A percentile compares a stretch with the other conserved stretches of the same genome.
phyloP scores from a whole-genome alignment of 2,797 vertebrate species.

The Coranthus polyacanthus region DNA sequence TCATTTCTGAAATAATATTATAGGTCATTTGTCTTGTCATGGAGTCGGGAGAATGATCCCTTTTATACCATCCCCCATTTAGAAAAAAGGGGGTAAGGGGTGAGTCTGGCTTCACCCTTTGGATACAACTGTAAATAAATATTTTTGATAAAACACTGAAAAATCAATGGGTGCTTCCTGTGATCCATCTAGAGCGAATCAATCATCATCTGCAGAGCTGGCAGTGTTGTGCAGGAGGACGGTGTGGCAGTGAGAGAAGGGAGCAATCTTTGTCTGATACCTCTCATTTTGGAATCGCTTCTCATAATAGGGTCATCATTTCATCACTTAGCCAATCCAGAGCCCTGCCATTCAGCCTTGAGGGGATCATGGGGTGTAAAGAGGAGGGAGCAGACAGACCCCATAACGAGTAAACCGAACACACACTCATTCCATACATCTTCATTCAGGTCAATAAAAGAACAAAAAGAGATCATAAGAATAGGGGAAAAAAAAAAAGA shows the following conservation, averaged over 20 bases:
- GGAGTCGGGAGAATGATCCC: constrained; percentile 90
- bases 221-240: constrained; percentile 76
- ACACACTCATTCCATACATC: constrained; percentile 66
- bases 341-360: constrained; percentile 87
- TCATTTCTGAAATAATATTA: constrained; percentile 99
- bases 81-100: constrained; percentile 39
- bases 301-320: constrained; percentile 99
- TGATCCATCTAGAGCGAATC: constrained; percentile 97
- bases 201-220: constrained; percentile 93
- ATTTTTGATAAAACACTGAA: constrained; percentile 97
- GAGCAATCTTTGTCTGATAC: constrained; percentile 94
- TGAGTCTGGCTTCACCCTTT: constrained; percentile 86
- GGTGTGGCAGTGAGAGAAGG: constrained; percentile 64
- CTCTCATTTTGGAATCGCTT: constrained; percentile 95
- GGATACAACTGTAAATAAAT: constrained; percentile 98
- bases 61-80: constrained; percentile 80
- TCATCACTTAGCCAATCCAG: constrained; percentile 94
- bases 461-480: constrained; percentile 56
- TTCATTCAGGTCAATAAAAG: constrained; percentile 75
- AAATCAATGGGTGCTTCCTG: constrained; percentile 99
- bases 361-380: constrained; percentile 64
- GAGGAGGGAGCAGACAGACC: constrained; percentile 54
- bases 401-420: constrained; percentile 62
- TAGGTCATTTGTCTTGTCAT: constrained; percentile 97
- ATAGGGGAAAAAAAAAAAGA: constrained; percentile 33